Conservation (phyloP, 2,797 vertebrate genomes). For the Gambelia wislizenii region DNA sequence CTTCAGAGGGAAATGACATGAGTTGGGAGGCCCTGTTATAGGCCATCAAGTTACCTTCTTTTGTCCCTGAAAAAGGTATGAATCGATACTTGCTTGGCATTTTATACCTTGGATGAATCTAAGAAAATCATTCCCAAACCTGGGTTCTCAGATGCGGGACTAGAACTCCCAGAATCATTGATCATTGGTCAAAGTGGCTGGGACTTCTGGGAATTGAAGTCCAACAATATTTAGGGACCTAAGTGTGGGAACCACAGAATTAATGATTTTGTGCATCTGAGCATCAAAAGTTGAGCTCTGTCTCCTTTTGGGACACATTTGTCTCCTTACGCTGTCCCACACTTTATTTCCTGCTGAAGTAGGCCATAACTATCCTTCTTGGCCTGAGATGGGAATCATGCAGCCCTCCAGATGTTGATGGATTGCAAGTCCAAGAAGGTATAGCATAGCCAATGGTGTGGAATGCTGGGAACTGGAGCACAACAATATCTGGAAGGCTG, state of each 20-base stretch:
- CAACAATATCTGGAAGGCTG: too few relatives aligned
- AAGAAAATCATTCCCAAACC: background rate
- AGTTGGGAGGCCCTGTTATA: background rate
- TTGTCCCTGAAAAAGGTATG: background rate
- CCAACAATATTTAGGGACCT: background rate
- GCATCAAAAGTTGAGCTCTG: too few relatives aligned
- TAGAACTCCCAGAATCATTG: background rate
- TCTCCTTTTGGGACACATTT: background rate
- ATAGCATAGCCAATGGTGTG: too few relatives aligned
- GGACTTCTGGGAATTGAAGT: background rate
- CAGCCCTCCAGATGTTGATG: too few relatives aligned
- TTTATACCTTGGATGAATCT: background rate
- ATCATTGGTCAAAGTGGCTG: background rate
- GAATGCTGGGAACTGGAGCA: too few relatives aligned
- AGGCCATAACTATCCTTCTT: too few relatives aligned
- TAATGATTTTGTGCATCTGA: background rate
- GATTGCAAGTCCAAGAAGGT: too few relatives aligned
- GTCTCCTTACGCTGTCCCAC: background rate
- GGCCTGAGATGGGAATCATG: too few relatives aligned
- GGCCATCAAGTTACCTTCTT: background rate
- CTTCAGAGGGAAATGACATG: background rate
- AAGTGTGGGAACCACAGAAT: background rate
- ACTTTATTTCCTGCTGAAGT: background rate
- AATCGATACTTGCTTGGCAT: too few relatives aligned
- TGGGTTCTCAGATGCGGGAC: background rate